Percentiles rank a stretch among this genome's conserved stretches.
Conservation (phyloP, 37 sponge, comb jelly and placozoan species). For the Crambe crambe region DNA sequence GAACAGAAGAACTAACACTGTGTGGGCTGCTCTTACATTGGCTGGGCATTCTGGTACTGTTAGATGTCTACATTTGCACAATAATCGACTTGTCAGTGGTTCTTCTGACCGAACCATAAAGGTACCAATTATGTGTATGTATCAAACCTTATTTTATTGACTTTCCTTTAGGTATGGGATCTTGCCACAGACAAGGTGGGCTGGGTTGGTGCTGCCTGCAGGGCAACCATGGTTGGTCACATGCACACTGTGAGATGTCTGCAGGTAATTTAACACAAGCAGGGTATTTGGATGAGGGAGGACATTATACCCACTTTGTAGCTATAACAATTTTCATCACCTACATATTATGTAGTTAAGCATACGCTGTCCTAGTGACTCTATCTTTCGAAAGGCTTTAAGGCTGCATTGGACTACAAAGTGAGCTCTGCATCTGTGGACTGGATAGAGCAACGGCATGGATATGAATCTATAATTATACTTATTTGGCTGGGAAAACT, state of each 20-base stretch:
- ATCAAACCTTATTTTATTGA: background rate
- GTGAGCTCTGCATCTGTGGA: too few relatives aligned
- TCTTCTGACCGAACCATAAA: conserved; percentile 93
- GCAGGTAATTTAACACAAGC: conserved; percentile 49
- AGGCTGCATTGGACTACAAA: too few relatives aligned
- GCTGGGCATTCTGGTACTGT: conserved; percentile 95
- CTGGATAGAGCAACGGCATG: too few relatives aligned
- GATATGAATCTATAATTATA: too few relatives aligned
- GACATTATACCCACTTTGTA: background rate
- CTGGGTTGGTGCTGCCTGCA: conserved; percentile 86
- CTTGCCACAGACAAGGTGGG: conserved; percentile 77
- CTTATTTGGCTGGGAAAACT: too few relatives aligned
- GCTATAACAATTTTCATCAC: background rate
- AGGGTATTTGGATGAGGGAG: too few relatives aligned
- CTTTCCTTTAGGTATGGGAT: conserved; percentile 83
- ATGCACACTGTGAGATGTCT: conserved; percentile 95
- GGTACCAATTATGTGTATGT: conserved; percentile 33
- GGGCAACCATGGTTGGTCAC: conserved; percentile 94
- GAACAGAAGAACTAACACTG: conserved; percentile 96
- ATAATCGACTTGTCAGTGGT: conserved; percentile 92
- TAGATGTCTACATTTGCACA: conserved; percentile 88
- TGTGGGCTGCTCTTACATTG: conserved; percentile 94
- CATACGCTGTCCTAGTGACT: too few relatives aligned
- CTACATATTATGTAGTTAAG: too few relatives aligned
- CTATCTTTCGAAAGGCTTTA: too few relatives aligned